Evolutionary conservation across 2,888 invertebrate species (phyloP).

Genomic region (Mactromeris polynyma): DNA sequence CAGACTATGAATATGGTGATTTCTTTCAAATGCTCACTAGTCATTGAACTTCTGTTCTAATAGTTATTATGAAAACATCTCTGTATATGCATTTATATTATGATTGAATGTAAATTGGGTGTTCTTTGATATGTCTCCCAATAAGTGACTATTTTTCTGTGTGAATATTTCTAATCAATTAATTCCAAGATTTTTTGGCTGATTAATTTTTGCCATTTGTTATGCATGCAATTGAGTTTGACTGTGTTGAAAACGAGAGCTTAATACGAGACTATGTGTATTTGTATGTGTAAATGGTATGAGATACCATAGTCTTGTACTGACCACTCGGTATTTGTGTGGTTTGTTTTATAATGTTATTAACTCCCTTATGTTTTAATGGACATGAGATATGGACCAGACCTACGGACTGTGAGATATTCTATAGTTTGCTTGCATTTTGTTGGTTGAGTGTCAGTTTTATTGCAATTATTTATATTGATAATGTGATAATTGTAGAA

Average conservation of each 20-base stretch:
- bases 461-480: neutral
- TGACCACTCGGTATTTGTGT: conserved; percentile 7
- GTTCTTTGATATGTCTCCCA: neutral
- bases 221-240: conserved; percentile 31
- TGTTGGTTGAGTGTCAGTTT: conserved; percentile 21
- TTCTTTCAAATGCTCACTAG: conserved; percentile 19
- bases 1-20: neutral
- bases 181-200: neutral
- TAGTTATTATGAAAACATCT: neutral
- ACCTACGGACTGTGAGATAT: conserved; percentile 58
- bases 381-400: conserved; percentile 60
- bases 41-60: neutral
- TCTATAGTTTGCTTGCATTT: conserved; percentile 49
- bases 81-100: neutral
- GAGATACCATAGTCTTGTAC: neutral
- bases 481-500: conserved; percentile 3
- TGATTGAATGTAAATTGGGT: neutral
- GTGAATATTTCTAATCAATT: neutral
- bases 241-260: conserved; percentile 1
- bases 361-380: conserved; percentile 46
- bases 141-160: neutral
- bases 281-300: neutral
- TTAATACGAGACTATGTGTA: neutral
- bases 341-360: conserved; percentile 21
- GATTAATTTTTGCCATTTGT: conserved; percentile 20